phyloP scores from a whole-genome alignment of 1,140 invertebrate species.

The Daktulosphaira vitifoliae region DNA sequence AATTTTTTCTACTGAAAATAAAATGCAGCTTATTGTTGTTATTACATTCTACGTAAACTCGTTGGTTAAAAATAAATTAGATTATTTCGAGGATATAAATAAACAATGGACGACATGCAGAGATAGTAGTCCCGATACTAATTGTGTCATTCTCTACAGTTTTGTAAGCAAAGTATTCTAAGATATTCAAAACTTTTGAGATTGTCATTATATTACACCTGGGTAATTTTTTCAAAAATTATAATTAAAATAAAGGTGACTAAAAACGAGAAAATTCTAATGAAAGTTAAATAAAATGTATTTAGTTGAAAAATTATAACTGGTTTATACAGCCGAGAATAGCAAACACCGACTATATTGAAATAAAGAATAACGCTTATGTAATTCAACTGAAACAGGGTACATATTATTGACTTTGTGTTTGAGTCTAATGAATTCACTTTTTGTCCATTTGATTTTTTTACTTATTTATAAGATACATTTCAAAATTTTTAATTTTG shows the following conservation, averaged over 20 bases:
- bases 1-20: too few species aligned
- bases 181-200: constrained; percentile 13
- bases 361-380: too few species aligned
- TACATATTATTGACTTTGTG: background rate
- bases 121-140: constrained; percentile 6
- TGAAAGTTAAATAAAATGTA: constrained; percentile 7
- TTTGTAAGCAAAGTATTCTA: background rate
- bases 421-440: constrained; percentile 12
- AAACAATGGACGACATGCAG: background rate
- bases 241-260: background rate
- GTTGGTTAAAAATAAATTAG: constrained; percentile 18
- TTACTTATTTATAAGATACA: too few species aligned
- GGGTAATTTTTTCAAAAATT: background rate
- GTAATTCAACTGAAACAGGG: constrained; percentile 25
- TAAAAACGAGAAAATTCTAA: constrained; percentile 11
- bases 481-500: too few species aligned
- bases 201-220: constrained; percentile 19
- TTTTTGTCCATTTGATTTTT: too few species aligned
- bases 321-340: constrained; percentile 4
- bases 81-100: constrained; percentile 23
- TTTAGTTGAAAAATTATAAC: constrained; percentile 21
- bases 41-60: too few species aligned
- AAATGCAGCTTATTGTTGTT: too few species aligned
- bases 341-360: too few species aligned
- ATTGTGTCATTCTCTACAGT: background rate